These are phyloP conservation scores for Hylia prasina DNA, from an alignment of 2,113 vertebrate genomes.

Conservation along the genomic window DNA sequence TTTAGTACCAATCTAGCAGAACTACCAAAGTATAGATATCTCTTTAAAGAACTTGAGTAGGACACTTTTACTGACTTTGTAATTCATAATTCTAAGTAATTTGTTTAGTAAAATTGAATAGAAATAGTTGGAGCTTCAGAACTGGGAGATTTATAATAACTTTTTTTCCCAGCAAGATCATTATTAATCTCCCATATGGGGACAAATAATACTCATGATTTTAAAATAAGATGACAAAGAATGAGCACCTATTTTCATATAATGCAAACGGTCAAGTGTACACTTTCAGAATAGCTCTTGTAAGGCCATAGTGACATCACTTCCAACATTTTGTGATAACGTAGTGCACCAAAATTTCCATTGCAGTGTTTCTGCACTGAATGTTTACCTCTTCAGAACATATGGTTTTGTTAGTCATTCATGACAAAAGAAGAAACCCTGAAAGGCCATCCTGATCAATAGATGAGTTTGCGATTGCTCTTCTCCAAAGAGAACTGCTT, in stretches of 20 bases:
- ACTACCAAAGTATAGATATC: not conserved
- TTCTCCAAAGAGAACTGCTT: not conserved
- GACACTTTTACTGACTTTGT: not conserved
- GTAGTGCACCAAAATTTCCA: not conserved
- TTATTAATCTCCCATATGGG: not conserved
- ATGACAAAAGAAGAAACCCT: not conserved
- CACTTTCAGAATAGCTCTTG: not conserved
- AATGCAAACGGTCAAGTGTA: not conserved
- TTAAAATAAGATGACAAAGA: not conserved
- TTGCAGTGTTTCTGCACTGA: not conserved
- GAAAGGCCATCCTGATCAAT: not conserved
- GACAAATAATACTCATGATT: not conserved
- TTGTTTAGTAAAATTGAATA: not conserved
- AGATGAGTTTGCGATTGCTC: not conserved
- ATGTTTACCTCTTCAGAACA: not conserved
- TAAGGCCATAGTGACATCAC: not conserved
- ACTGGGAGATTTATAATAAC: not conserved
- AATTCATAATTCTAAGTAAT: not conserved
- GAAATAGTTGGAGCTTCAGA: not conserved
- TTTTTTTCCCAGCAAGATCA: not conserved
- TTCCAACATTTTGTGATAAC: not conserved
- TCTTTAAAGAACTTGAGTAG: not conserved
- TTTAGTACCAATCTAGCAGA: not conserved
- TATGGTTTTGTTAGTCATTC: not conserved
- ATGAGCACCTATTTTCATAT: not conserved